Base-by-base conservation (phyloP, 2,888 invertebrate species). In the Tinea semifulvella region DNA sequence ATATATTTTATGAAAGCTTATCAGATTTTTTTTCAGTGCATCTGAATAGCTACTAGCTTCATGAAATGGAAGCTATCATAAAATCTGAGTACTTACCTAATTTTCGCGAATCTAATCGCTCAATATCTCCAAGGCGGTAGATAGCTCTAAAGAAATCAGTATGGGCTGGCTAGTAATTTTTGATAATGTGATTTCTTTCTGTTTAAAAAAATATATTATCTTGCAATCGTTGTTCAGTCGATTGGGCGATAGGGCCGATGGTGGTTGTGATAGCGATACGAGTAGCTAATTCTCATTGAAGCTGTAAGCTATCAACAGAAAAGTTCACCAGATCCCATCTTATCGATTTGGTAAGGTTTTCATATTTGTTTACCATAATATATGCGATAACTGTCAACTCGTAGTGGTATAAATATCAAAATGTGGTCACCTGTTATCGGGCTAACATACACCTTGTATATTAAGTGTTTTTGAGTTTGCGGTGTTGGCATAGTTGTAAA, bases 141-240 rank as follows among this genome's bases (percentile, higher is more conserved):
- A 36, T 36, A 36, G 16, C 18, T 36, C 4, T 36, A 36, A 36
- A 36, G 18, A 36, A 36, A 36, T 18, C 16, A 36, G 36, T 18
- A 36, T 16, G 16, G 16, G 36, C 36, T 14, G 14, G 13, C n/a
- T 2, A n/a, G 36, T 18, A 36, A 36, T 36, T 36, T 36, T 16
- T 10, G 36, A 36, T 36, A 36, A 18, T 18, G 36, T 36, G 36
- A 36, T 36, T 36, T 72, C 71, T 68, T 57, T 61, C 64, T 60
- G 57, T 57, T 58, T 58, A 16, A 17, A 31, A 43, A 40, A 16
- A 28, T 7, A 13, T 26, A 38, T 70, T 72, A 75, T 79, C 75
- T 61, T 55, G 52, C 64, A 71, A 70, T 69, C 70, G 65, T 58
- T 68, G 65, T 76, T 73, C 73, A 77, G 76, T 77, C 74, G 69